Percentiles rank a stretch among this genome's conserved stretches.
Conservation (phyloP, 2,797 vertebrate species). For the Galaxias olidus region DNA sequence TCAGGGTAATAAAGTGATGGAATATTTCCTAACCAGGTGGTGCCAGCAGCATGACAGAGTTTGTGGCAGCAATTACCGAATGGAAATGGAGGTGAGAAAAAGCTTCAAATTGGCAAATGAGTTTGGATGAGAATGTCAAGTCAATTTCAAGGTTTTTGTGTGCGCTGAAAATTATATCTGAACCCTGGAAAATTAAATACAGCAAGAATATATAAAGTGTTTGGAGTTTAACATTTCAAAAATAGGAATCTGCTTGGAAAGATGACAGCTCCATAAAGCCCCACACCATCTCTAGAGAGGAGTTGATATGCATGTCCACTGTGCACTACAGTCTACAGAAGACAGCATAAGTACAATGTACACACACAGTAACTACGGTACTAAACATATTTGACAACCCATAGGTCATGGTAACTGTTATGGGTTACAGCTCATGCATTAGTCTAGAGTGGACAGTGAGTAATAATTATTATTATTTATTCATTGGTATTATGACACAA, state of each 20-base stretch:
- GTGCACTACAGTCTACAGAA: slow-evolving; percentile 3
- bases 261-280: slow-evolving; percentile 11
- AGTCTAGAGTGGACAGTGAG: too few relatives aligned
- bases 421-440: not conserved
- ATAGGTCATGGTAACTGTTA: slow-evolving; percentile 1
- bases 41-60: slow-evolving; percentile 34
- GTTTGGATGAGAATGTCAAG: not conserved
- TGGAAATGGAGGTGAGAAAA: slow-evolving; percentile 41
- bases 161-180: too few relatives aligned
- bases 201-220: too few relatives aligned
- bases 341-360: not conserved
- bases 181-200: too few relatives aligned
- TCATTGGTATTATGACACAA: too few relatives aligned
- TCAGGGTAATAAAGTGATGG: slow-evolving; percentile 50
- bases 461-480: too few relatives aligned
- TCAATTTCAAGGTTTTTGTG: too few relatives aligned
- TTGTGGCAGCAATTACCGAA: slow-evolving; percentile 33
- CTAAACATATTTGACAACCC: slow-evolving; percentile 1
- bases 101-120: slow-evolving; percentile 31
- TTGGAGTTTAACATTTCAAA: too few relatives aligned
- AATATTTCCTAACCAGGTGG: slow-evolving; percentile 36
- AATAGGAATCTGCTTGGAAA: too few relatives aligned
- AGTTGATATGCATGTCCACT: slow-evolving; percentile 17
- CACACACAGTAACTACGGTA: not conserved
- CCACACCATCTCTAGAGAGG: not conserved